phyloP scores from a whole-genome alignment of 2,888 invertebrate genomes.

The Macaria notata region DNA sequence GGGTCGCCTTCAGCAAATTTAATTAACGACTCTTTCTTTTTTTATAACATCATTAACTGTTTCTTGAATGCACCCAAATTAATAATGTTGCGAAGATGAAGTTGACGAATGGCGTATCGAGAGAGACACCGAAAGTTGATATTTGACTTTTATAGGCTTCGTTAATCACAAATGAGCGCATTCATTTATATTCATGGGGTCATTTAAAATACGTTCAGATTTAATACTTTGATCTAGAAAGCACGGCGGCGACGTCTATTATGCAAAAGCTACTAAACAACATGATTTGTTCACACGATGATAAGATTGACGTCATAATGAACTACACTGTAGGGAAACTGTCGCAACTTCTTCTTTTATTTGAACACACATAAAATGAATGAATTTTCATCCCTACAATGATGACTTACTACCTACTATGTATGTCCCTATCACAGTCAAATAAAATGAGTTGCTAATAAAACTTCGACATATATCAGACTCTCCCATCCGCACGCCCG shows the following conservation, averaged over 20 bases:
- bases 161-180: constrained; percentile 35
- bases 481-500: too few relatives aligned
- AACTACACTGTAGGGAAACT: too few relatives aligned
- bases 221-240: constrained; percentile 17
- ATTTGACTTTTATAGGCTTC: constrained; percentile 36
- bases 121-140: constrained; percentile 32
- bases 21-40: constrained; percentile 45
- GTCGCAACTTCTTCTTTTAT: too few relatives aligned
- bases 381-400: too few relatives aligned
- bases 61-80: constrained; percentile 41
- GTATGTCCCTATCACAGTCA: too few relatives aligned
- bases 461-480: too few relatives aligned
- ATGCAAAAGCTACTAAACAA: background rate
- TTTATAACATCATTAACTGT: constrained; percentile 41
- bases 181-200: constrained; percentile 35
- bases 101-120: constrained; percentile 39
- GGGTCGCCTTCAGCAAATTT: constrained; percentile 46
- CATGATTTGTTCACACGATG: background rate
- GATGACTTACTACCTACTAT: too few relatives aligned
- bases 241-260: background rate
- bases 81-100: constrained; percentile 36
- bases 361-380: too few relatives aligned
- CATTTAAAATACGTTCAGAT: constrained; percentile 19
- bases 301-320: too few relatives aligned
- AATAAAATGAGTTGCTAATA: too few relatives aligned